Evolutionary conservation across 2,113 vertebrate species (phyloP).

Genomic region (Nibea albiflora): DNA sequence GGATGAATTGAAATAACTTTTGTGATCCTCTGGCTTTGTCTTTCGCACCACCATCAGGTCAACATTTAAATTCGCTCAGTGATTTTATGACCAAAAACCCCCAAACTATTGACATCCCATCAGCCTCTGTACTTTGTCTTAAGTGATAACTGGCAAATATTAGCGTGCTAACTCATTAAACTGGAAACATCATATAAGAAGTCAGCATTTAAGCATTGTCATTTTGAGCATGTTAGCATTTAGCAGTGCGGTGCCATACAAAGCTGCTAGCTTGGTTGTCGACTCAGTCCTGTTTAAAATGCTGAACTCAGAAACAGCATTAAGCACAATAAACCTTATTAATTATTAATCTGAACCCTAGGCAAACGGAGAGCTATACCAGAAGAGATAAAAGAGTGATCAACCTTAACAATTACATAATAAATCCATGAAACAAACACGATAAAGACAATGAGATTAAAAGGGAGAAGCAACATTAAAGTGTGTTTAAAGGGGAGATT

Average conservation of each 20-base stretch:
- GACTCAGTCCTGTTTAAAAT: background rate
- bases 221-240: background rate
- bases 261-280: too few species aligned
- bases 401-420: background rate
- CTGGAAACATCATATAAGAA: background rate
- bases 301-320: background rate
- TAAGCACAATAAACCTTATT: background rate
- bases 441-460: background rate
- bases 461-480: background rate
- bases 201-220: too few species aligned
- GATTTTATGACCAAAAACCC: too few species aligned
- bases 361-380: background rate
- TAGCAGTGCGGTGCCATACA: background rate
- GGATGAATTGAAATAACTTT: too few species aligned
- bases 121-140: too few species aligned
- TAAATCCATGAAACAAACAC: background rate
- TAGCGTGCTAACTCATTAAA: background rate
- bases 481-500: conserved; percentile 6
- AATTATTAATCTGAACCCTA: background rate
- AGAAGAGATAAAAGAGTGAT: background rate
- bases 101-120: too few species aligned
- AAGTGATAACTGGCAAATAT: background rate
- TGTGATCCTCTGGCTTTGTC: too few species aligned
- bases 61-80: too few species aligned
- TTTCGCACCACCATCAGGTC: too few species aligned